Evolutionary conservation across 2,113 vertebrate genomes (phyloP).

Genomic region (Tinamus guttatus): DNA sequence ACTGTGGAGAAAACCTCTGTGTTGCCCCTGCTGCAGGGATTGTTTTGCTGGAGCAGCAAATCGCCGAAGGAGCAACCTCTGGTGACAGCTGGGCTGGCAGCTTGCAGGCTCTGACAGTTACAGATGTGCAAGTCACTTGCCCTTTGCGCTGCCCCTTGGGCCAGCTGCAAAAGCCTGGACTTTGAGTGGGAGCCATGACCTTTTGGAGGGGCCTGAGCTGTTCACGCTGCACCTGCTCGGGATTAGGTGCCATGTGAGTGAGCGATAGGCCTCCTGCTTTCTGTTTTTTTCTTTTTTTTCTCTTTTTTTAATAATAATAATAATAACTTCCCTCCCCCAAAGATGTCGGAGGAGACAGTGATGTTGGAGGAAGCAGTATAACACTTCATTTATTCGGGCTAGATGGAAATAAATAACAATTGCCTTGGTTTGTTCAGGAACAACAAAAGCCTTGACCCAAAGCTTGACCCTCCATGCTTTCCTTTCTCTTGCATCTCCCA

Average conservation of each 20-base stretch:
- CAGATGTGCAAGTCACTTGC: neutral
- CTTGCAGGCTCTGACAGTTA: neutral
- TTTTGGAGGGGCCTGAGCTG: neutral
- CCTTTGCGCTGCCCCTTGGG: neutral
- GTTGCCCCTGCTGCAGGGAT: accelerated
- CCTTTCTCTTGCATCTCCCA: neutral
- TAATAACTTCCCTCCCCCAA: neutral
- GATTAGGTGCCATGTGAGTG: neutral
- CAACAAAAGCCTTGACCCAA: slow-evolving; percentile 68
- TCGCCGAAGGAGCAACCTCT: neutral
- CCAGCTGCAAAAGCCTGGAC: neutral
- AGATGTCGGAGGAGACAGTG: neutral
- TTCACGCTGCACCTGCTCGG: neutral
- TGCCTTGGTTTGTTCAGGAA: slow-evolving; percentile 75
- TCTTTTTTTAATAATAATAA: neutral
- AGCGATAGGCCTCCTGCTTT: neutral
- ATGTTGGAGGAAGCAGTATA: neutral
- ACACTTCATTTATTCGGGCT: slow-evolving; percentile 7
- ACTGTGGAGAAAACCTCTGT: accelerated
- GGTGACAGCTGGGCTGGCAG: accelerated
- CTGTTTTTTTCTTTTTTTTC: neutral
- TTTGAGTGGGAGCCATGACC: neutral
- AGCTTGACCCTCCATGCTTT: neutral
- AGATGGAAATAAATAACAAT: slow-evolving; percentile 45
- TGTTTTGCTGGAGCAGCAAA: neutral